Evolutionary conservation across 2,888 invertebrate genomes (phyloP), one percentile per base, ranked within the genome.

Genomic region (Scotopteryx bipunctaria): DNA sequence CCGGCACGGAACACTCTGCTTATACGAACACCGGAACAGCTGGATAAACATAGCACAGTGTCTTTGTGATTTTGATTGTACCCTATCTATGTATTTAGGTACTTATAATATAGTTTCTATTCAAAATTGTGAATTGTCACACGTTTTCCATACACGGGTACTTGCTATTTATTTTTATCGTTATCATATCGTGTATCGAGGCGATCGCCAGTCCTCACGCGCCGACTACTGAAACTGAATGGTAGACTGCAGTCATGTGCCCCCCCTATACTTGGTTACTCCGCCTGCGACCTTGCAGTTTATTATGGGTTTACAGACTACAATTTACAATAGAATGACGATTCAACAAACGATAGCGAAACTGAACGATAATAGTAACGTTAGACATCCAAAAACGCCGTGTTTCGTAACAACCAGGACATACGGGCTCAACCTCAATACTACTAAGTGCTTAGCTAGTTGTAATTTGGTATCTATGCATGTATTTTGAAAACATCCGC

Each of bases 311-410:
- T 83, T 82, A 84, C 85, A 81, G 81, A 81, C 82, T 71, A 81
- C 84, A 83, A 84, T 84, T 87, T 86, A 88, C 89, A 87, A 88
- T 88, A 73, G 83, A 79, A 69, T 83, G 86, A 86, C 86, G 83
- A 84, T 76, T 72, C 75, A 49, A 70, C 81, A 71, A 81, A 83
- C 81, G 85, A 86, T 80, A 86, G 86, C 81, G 86, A 85, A 86
- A 85, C 69, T 67, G 62, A 70, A 73, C 72, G 71, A 79, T 83
- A 81, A 80, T 81, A 73, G 71, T 69, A 69, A 74, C 72, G 74
- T 69, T 78, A 71, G 73, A 72, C 69, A 71, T 69, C 71, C 69
- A 71, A 60, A 71, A 73, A 68, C 65, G 51, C 59, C 59, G 63
- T 14, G 66, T 83, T 79, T 81, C 74, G 83, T 74, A 83, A 83